Evolutionary conservation across 2,113 vertebrate species (phyloP), one percentile per base, ranked within the genome.

Genomic region (Grammomys dolichurus): DNA sequence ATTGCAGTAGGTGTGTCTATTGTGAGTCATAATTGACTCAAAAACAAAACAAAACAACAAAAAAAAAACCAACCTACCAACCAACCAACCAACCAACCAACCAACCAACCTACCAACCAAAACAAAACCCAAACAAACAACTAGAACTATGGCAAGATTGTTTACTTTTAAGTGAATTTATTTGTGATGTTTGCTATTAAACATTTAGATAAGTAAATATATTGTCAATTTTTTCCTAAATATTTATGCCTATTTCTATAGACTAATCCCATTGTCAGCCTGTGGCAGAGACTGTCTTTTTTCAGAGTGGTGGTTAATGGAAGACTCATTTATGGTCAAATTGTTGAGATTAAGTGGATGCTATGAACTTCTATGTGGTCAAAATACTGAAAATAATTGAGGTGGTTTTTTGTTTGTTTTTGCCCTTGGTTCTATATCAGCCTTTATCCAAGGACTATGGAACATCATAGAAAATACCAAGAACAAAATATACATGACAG

Each of bases 381-480:
- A 48, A 76, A 76, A 36, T 58, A 40, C 24, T 82, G 54, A 82
- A 11, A 26, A 40, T 58, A 24, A 14, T 58, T 40, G 2, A 24
- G 20, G 10, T 7, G 40, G 40, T 40, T 40, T 40, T 40, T 40
- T 40, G 40, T 40, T 40, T 40, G 40, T 40, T 19, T 40, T 73
- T 73, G 72, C 72, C n/a, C 36, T 73, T 58, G 20, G 22, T 58
- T 3, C 11, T 26, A 8, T 60, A 82, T 58, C 54, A 26, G 1
- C 3, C 9, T 40, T 82, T 82, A 3, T 0, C 6, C 20, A 86
- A 48, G 9, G 9, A n/a, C 3, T 43, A 48, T 4, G 16, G 0
- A 36, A 40, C 20, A 28, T 43, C 13, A 28, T 5, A 60, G 22
- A 60, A 40, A 58, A 63, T 26, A 22, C 36, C n/a, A 24, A 24